Base-by-base conservation (phyloP, 30 jellyfish, hydroid and myxozoan species). In the Catostylus mosaicus region DNA sequence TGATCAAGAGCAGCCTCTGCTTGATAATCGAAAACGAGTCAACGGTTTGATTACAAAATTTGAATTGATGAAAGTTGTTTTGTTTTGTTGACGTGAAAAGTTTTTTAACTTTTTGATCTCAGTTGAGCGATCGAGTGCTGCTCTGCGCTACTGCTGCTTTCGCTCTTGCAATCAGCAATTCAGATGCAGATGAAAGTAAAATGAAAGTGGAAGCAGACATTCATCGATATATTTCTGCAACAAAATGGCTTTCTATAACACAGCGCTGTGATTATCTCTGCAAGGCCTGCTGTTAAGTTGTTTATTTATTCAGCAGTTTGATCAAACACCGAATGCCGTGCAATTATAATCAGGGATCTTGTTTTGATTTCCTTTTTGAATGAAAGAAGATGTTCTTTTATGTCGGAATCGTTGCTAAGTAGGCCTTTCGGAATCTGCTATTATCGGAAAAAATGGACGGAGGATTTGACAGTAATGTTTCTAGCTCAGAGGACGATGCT, bases 11-110 rank as follows among this genome's bases (percentile, higher is more conserved):
- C 11, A 30, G 78, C 33, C 80, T 68, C 80, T 46, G 19, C 18
- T 38, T 34, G 62, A 43, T 1, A 14, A 0, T 20, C 54, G 80
- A 36, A 18, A 35, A 68, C 80, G 80, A 68, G 80, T 35, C 80
- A 1, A 20, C 1, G 2, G 34, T 65, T 50, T 35, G 64, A 20
- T 6, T 33, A 24, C 80, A 35, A 68, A 68, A 68, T 68, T 68
- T 68, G 80, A 68, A 68, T 68, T 68, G 35, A 30, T 29, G 66
- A 68, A n/a, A 26, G 62, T 19, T 2, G 6, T 36, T 4, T 32
- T 33, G 65, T 20, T n/a, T n/a, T n/a, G n/a, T n/a, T n/a, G n/a
- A n/a, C n/a, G n/a, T n/a, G n/a, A n/a, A n/a, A n/a, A 52, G 67
- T 9, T 52, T 10, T 8, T 52, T 3, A 31, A 8, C n/a, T 20